Base-by-base conservation (phyloP, 2,888 invertebrate genomes). In the Ormia ochracea region DNA sequence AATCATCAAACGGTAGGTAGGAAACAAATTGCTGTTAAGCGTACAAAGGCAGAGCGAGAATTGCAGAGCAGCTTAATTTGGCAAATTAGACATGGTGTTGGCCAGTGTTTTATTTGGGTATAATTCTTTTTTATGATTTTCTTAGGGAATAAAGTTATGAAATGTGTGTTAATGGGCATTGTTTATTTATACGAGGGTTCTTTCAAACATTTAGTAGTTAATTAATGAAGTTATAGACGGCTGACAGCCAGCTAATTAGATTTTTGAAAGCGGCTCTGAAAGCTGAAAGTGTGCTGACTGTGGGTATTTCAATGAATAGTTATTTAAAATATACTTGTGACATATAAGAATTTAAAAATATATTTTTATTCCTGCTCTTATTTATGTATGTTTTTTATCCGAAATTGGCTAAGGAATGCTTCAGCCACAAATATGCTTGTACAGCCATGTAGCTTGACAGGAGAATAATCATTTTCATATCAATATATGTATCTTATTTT, bases 11-110 rank as follows among this genome's bases (percentile, higher is more conserved):
- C 36, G 23, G 33, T 14, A 33, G 43, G 17, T 54, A 52, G 23
- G 33, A 61, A 73, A 48, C 56, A 61, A 78, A 78, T 72, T 78
- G 72, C 26, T 54, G 65, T 56, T 26, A 52, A 72, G 70, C 14
- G 41, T 36, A 17, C 26, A 36, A 21, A 19, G 50, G 33, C 31
- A 21, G 17, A 28, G 38, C 19, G 48, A 38, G 28, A 3, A 41
- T 31, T 7, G 19, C 41, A 61, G 33, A 21, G 61, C 41, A 23
- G 70, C 52, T 52, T 50, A 72, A 61, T 61, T 61, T 52, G 41
- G 41, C 59, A 52, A 59, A 61, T 72, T 72, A 43, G 59, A 61
- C 70, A 61, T 59, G 59, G 61, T 48, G 50, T 28, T 41, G 50
- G 59, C 17, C 58, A 31, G 70, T 38, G 26, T 50, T 38, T 59